Evolutionary conservation across 2,113 vertebrate species (phyloP), one percentile per base, ranked within the genome.

Genomic region (Eonycteris spelaea): DNA sequence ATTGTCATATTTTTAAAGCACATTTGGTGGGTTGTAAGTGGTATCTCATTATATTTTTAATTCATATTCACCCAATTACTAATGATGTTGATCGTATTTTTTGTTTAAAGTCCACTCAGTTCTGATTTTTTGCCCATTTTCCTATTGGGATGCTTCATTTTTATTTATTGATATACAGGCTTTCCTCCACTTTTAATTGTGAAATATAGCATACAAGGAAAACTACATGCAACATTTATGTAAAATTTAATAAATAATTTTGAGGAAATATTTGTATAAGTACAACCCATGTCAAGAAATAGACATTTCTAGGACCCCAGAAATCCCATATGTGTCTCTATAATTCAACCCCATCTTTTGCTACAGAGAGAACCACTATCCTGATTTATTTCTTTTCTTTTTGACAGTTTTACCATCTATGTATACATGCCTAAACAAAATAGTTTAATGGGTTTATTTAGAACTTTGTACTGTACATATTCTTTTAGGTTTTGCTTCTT

Each of bases 111-210:
- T 24, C 12, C 40, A 84, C 43, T 85, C 12, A 74, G 5, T 95
- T 95, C 51, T 88, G 9, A 48, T 51, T 59, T 59, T 92, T 91
- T 79, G 51, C 53, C 7, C 51, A 51, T 88, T 97, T 77, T 93
- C n/a, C 21, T 86, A 7, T 55, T 94, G 45, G 10, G 40, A 6
- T 74, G 12, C 40, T 95, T 95, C 70, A 85, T n/a, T 70, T 96
- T 85, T 57, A 65, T 43, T 73, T 75, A 38, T 43, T 55, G 59
- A 85, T 35, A 84, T 55, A 30, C 63, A 75, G 3, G 2, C 6
- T 40, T 75, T 70, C n/a, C 22, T 53, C 16, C 40, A 35, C 19
- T 94, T 97, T 84, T 57, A 87, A 94, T 13, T 90, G 33, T 90
- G 43, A 88, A 59, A 86, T 87, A 33, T 26, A n/a, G n/a, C 71